Conservation (phyloP, 2,797 vertebrate species). For the Hippocampus kuda region DNA sequence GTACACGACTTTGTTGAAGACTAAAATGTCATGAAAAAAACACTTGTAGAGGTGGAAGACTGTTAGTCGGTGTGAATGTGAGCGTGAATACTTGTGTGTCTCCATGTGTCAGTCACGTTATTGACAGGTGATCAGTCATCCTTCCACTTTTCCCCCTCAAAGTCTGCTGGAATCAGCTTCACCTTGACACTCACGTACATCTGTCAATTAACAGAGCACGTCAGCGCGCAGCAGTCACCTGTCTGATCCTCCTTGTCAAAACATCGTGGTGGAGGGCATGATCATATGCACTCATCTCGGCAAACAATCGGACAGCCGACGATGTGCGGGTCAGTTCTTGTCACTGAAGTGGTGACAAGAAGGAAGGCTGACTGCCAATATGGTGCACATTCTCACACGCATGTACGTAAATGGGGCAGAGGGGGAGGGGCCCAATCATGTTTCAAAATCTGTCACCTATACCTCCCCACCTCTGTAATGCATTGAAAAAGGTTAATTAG, state of each 20-base stretch:
- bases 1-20: no score
- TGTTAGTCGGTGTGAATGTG: no score
- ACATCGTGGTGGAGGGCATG: background rate
- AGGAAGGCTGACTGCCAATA: background rate
- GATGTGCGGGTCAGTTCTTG: background rate
- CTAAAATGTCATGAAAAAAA: no score
- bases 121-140: background rate
- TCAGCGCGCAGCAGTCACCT: background rate
- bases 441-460: no score
- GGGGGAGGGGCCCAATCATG: no score
- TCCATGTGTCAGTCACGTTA: no score
- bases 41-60: no score
- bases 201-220: background rate
- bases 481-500: no score
- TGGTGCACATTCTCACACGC: background rate
- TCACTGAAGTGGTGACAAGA: background rate
- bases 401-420: background rate
- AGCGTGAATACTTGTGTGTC: no score
- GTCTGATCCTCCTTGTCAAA: background rate
- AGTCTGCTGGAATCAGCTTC: background rate
- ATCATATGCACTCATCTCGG: background rate
- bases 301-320: background rate
- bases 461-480: no score
- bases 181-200: background rate
- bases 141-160: background rate